Evolutionary conservation across 2,888 invertebrate genomes (phyloP), one percentile per base, ranked within the genome.

Genomic region (Thereva unica): DNA sequence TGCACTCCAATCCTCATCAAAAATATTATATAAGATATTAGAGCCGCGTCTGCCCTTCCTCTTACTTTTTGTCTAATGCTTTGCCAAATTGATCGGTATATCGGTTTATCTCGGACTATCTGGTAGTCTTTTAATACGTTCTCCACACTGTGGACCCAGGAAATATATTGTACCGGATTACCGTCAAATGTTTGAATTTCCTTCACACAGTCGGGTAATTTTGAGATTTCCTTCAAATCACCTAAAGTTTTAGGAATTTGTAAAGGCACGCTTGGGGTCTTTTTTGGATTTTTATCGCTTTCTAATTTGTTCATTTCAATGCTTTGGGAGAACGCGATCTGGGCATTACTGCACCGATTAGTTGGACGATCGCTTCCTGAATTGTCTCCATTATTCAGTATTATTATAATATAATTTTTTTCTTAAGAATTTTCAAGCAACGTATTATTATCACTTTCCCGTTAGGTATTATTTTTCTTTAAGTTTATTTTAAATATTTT

Each of bases 11-110:
- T 47, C 44, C 5, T 53, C 54, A 37, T 66, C 54, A 49, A 65
- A 65, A 12, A 68, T 44, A 41, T 68, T 64, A 44, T 68, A 68
- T n/a, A n/a, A 5, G 65, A 68, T n/a, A 68, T 59, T 7, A 68
- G 38, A 4, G 65, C 68, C 5, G 45, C 12, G 12, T 66, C 68
- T 50, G 68, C 54, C 10, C 10, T 12, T 4, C 47, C 49, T 40
- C 47, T 47, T 4, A 56, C 37, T 54, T 50, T 23, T 37, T 66
- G 66, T 40, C 52, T 35, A 35, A 64, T 52, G 40, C 38, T 49
- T 45, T 53, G 10, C 37, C 42, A 34, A 5, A 64, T 54, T 8
- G 64, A 53, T 9, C 64, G 41, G 10, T 53, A 64, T n/a, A 47
- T 50, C 5, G 64, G 54, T 37, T 44, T 64, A 12, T 38, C 35